Evolutionary conservation across 2,888 invertebrate species (phyloP), one percentile per base, ranked within the genome.

Genomic region (Malacosoma neustria): DNA sequence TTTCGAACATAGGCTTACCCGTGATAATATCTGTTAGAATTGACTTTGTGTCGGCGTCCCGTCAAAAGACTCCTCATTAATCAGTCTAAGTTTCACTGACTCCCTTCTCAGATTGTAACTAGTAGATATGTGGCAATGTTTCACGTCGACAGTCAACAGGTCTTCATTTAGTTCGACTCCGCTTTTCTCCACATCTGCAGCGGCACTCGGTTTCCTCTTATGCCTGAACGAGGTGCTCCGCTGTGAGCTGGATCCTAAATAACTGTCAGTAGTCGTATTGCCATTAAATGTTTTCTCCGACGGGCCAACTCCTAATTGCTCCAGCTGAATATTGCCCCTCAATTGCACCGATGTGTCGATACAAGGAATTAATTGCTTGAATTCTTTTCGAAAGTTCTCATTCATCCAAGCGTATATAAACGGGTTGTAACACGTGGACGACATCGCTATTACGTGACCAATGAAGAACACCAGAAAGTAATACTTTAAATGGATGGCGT

Each of bases 351-450:
- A 85, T 13, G 87, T 82, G 58, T 89, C 88, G 40, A 90, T 89
- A 55, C 90, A 90, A 4, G 90, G 90, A 49, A 91, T 79, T 39
- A 94, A 89, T 68, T 92, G 91, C 63, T 93, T 95, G 71, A 97
- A 97, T 71, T 97, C 96, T 69, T 97, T 96, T 34, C 96, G 90
- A 63, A 98, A 98, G 71, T 94, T 95, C 55, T 97, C 97, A 75
- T 98, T 99, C 85, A 98, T 91, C 97, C 97, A 98, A 13, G 97
- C 97, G 72, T 98, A 98, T 32, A 98, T 89, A 65, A 98, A 96
- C 0, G 97, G 97, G 72, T 98, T 98, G 87, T 98, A 98, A 70
- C 97, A 96, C 0, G 96, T 97, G 34, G 97, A 97, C 38, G 96
- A 95, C 95, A 98, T 97, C 14, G 98, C 98, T 43, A 97, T 89